Evolutionary conservation across 2,113 vertebrate species (phyloP), one percentile per base, ranked within the genome.

Genomic region (Mobula hypostoma): DNA sequence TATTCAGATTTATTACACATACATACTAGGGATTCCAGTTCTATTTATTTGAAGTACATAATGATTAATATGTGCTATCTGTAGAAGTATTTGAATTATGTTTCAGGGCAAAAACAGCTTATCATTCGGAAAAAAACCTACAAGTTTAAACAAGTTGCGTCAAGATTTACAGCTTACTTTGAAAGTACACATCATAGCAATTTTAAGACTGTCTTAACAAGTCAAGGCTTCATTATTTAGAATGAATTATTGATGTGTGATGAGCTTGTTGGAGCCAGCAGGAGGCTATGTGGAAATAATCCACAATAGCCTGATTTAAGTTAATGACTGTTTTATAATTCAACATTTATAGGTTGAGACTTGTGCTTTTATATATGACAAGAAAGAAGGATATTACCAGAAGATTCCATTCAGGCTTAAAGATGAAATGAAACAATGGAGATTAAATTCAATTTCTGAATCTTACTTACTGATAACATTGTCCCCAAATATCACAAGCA

Each of bases 211-310:
- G 68, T 93, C 24, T 56, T 56, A 2, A 56, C 68, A 56, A 29
- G 36, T 56, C 91, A 74, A 56, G 70, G 70, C 36, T 93, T 5
- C n/a, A 21, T 56, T 27, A 76, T 93, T 93, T 93, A 74, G 21
- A 74, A 72, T 93, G 68, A 93, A 93, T 93, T 92, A 92, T 92
- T 74, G 70, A 48, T 76, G 11, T 93, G 19, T 93, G 90, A 72
- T 48, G 36, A 74, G 36, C 48, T 74, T 93, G 68, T 40, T 93
- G 36, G 91, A 93, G 91, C 91, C 90, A 93, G 70, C 2, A 2
- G 5, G 68, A 74, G 4, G 70, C 70, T 92, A 24, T 70, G 68
- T 74, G 68, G 9, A 93, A 48, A 92, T 40, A 56, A 56, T 15
- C 21, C 9, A 29, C 21, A 56, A 93, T 24, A 7, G 40, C 70